Evolutionary conservation across 2,113 vertebrate species (phyloP).

Genomic region (Esox niger): DNA sequence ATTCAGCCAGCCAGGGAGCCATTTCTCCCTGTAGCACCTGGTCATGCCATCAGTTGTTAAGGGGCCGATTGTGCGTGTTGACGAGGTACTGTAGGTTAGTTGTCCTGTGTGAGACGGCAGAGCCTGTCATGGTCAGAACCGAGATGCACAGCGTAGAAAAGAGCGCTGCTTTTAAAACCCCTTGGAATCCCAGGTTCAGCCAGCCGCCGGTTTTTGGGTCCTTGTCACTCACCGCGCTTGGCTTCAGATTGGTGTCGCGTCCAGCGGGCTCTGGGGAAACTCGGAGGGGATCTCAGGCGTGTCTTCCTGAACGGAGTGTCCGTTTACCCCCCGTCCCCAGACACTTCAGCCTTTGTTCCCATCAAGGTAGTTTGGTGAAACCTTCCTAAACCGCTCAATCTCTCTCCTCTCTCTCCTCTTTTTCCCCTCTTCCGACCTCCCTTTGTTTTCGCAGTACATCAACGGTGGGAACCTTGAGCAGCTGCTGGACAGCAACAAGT

Average conservation of each 20-base stretch:
- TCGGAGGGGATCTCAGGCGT: background rate
- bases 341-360: no score
- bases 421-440: background rate
- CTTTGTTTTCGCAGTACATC: conserved; percentile 82
- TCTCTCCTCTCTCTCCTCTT: background rate
- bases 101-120: background rate
- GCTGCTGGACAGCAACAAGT: conserved; percentile 89
- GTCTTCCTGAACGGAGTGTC: background rate
- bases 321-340: background rate
- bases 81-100: background rate
- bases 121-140: background rate
- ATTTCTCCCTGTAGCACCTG: no score
- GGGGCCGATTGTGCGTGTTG: no score
- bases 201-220: background rate
- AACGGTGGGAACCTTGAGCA: conserved; percentile 97
- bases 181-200: conserved; percentile 1
- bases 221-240: background rate
- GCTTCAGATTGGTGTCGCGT: background rate
- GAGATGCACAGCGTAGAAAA: conserved; percentile 3
- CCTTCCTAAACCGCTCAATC: background rate
- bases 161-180: conserved; percentile 6
- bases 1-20: no score
- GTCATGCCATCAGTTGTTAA: no score
- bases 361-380: no score
- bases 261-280: background rate